phyloP scores from a whole-genome alignment of 2,797 vertebrate genomes.

The Carduelis carduelis region DNA sequence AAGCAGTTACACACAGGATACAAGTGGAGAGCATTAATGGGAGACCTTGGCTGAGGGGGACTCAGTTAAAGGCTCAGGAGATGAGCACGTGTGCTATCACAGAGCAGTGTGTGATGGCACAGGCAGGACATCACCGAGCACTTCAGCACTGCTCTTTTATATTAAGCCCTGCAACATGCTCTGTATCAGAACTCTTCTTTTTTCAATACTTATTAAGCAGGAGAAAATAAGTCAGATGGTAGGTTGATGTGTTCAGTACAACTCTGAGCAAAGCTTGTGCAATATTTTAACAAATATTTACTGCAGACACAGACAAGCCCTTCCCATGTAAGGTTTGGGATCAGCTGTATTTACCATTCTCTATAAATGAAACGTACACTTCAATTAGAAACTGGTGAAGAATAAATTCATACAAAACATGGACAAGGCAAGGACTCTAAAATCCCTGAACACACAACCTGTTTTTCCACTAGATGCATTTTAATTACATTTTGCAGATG shows the following conservation, averaged over 20 bases:
- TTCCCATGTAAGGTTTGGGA: background rate
- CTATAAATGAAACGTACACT: background rate
- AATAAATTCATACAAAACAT: conserved; percentile 14
- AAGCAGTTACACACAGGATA: background rate
- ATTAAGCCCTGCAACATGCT: background rate
- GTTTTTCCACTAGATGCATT: conserved; percentile 43
- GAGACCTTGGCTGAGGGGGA: background rate
- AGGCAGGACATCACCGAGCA: background rate
- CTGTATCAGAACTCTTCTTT: background rate
- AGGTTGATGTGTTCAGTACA: background rate
- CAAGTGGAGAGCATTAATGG: background rate
- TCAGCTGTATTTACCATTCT: background rate
- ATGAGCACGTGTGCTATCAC: background rate
- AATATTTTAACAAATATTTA: background rate
- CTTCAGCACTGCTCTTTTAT: background rate
- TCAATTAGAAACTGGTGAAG: background rate
- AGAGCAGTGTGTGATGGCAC: background rate
- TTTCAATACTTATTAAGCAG: background rate
- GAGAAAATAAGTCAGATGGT: background rate
- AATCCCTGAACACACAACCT: conserved; percentile 26
- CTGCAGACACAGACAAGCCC: background rate
- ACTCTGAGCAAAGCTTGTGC: background rate
- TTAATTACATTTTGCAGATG: conserved; percentile 69
- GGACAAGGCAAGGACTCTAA: conserved; percentile 28
- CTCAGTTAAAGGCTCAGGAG: background rate